These are phyloP conservation scores for Xiphorhynchus erythropygius DNA, from an alignment of 2,797 vertebrate species.

Conservation along the genomic window DNA sequence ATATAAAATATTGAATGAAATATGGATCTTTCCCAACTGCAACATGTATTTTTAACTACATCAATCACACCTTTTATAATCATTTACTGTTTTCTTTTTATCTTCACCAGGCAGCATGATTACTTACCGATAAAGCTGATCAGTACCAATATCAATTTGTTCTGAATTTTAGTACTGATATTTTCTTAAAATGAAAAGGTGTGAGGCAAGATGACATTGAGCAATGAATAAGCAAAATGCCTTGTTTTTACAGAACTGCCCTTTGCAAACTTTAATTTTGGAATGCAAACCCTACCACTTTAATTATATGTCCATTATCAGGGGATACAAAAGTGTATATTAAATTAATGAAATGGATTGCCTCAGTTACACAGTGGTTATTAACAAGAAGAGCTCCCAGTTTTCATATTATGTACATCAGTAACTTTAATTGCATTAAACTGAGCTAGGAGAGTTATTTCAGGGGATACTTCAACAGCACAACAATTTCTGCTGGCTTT, in stretches of 20 bases:
- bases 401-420: slow-evolving; percentile 81
- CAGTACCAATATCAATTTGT: neutral
- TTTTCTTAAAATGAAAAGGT: neutral
- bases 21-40: neutral
- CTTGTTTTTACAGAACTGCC: neutral
- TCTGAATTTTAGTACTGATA: neutral
- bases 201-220: neutral
- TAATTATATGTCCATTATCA: slow-evolving; percentile 72
- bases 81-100: neutral
- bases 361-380: slow-evolving; percentile 78
- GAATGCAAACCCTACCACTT: slow-evolving; percentile 66
- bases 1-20: neutral
- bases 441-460: slow-evolving; percentile 75
- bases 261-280: slow-evolving; percentile 64
- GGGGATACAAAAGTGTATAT: slow-evolving; percentile 66
- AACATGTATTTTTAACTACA: neutral
- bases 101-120: neutral
- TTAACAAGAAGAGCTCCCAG: slow-evolving; percentile 78
- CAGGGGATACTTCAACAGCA: slow-evolving; percentile 77
- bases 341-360: slow-evolving; percentile 76
- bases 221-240: neutral
- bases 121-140: neutral
- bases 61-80: neutral
- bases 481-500: slow-evolving; percentile 81
- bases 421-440: slow-evolving; percentile 84